These are phyloP conservation scores for Drosophila virilis DNA, from an alignment of 1,140 invertebrate genomes.

Conservation along the genomic window DNA sequence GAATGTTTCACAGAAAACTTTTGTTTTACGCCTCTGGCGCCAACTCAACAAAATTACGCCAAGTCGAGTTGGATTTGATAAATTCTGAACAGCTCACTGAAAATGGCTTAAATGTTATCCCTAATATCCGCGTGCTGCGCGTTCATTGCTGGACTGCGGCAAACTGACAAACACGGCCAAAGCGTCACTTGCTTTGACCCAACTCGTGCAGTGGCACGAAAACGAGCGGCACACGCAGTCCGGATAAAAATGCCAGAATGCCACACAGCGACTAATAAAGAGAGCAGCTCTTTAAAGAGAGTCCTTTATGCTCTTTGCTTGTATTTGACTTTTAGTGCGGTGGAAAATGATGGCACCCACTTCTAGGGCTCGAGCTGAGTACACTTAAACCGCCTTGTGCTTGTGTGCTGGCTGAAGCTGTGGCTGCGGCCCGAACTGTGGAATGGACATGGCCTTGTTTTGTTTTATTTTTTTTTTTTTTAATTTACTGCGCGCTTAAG, in stretches of 20 bases:
- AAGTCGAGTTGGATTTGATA: conserved; percentile 5
- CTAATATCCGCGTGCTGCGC: conserved; percentile 60
- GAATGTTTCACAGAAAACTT: conserved; percentile 30
- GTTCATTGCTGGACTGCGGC: conserved; percentile 76
- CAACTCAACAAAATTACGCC: conserved; percentile 34
- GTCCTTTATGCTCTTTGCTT: conserved; percentile 27
- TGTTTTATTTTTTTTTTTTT: background rate
- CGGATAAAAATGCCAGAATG: conserved; percentile 57
- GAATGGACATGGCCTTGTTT: conserved; percentile 48
- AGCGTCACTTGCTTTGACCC: conserved; percentile 46
- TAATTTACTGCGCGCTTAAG: conserved; percentile 58
- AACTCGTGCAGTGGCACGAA: conserved; percentile 54
- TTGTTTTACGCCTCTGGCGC: conserved; percentile 13
- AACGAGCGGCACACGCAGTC: conserved; percentile 29
- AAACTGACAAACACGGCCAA: conserved; percentile 61
- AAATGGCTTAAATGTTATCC: conserved; percentile 32
- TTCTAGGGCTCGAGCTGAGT: conserved; percentile 4
- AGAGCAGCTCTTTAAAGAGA: conserved; percentile 34
- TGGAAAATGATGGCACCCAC: background rate
- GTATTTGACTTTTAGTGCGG: background rate
- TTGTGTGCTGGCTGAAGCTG: background rate
- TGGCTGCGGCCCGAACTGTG: conserved; percentile 21
- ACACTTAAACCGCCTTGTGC: background rate
- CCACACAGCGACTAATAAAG: conserved; percentile 9
- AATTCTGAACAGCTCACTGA: conserved; percentile 23